Evolutionary conservation across 2,797 vertebrate species (phyloP), one percentile per base, ranked within the genome.

Genomic region (Peromyscus eremicus): DNA sequence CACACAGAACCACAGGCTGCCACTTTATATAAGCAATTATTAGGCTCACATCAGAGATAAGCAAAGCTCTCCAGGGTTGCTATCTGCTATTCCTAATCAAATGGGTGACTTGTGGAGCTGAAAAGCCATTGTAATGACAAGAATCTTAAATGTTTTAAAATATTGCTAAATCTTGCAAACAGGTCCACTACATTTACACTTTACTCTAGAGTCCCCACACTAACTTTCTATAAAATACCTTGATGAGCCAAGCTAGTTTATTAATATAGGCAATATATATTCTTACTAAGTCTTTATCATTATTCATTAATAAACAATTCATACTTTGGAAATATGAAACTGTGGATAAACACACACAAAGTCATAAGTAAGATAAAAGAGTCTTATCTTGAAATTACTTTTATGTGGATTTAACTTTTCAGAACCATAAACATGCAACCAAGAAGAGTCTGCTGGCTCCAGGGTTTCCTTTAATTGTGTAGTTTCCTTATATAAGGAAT

Each of bases 401-500:
- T 76, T 85, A 49, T 7, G 11, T 43, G 49, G 55, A 19, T 34
- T 49, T 83, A 84, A 62, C 55, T 94, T 94, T 95, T 76, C 62
- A 91, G 17, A 88, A 96, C 25, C 82, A 75, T 27, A 92, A 96
- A 89, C 89, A 83, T 75, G 17, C 43, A 85, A 88, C 27, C 93
- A 97, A 34, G 21, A 91, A 85, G 88, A 62, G 6, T 92, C 71
- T 82, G 57, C 85, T 49, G 94, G 76, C 11, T 84, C 43, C 66
- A 92, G 79, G 87, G 93, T 29, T 55, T 46, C 87, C 9, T 19
- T 70, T 90, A 75, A 76, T 60, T 83, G 55, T 84, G 60, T 8
- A 77, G 66, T 85, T 97, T 96, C 70, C 27, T 81, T 40, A 91
- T n/a, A 83, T 25, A 93, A 90, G 81, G 75, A 90, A 92, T 75